Conservation (phyloP, 2,888 invertebrate species). For the Synanthedon myopaeformis region DNA sequence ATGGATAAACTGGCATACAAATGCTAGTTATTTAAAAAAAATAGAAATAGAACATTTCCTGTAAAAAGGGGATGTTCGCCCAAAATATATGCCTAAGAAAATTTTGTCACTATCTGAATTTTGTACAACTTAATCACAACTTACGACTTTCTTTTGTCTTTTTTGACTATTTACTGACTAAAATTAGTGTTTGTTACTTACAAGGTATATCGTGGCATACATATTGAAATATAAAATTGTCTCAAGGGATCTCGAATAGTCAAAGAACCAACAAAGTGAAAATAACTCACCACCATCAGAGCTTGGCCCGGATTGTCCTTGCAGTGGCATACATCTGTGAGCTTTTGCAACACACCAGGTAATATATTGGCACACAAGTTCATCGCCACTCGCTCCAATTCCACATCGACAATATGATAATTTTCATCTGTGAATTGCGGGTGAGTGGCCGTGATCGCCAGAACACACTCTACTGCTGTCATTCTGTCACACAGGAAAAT, state of each 20-base stretch:
- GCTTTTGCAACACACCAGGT: slow-evolving; percentile 73
- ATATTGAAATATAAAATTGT: background rate
- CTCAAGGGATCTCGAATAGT: too few species aligned
- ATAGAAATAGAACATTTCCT: background rate
- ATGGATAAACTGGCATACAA: background rate
- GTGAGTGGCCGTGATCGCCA: slow-evolving; percentile 73
- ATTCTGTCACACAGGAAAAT: slow-evolving; percentile 20
- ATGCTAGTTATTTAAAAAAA: background rate
- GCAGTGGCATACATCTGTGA: slow-evolving; percentile 70
- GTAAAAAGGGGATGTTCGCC: background rate
- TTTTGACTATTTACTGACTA: background rate
- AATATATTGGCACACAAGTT: slow-evolving; percentile 72
- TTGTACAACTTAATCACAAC: too few species aligned
- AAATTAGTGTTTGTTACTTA: background rate
- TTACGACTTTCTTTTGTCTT: background rate
- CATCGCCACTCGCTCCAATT: slow-evolving; percentile 49
- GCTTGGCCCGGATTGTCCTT: slow-evolving; percentile 73
- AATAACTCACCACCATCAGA: slow-evolving; percentile 62
- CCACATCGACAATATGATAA: slow-evolving; percentile 57
- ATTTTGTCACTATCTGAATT: background rate
- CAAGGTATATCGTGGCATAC: too few species aligned
- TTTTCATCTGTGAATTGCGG: slow-evolving; percentile 41
- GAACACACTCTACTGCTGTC: slow-evolving; percentile 67
- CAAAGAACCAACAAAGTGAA: too few species aligned
- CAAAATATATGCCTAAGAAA: background rate